Base-by-base conservation (phyloP, 2,113 vertebrate species). In the Alethe diademata region DNA sequence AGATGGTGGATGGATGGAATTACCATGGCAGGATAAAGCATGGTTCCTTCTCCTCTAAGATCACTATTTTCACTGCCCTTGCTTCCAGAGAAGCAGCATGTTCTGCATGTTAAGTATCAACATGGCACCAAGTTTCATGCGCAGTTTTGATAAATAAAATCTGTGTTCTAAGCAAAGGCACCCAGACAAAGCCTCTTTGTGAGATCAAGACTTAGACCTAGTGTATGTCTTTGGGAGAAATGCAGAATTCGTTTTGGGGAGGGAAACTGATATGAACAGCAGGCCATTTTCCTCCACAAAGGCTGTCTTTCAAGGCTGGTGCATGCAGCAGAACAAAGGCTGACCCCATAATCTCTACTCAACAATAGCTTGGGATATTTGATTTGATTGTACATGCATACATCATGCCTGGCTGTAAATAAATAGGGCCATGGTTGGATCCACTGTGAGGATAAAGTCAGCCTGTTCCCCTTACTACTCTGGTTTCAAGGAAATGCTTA, bases 121-220 rank as follows among this genome's bases (percentile, higher is more conserved):
- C 88, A 88, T 93, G 67, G 74, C 75, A 78, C 31, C 14, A 25
- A 95, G 51, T 75, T 85, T 92, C 94, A 95, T 93, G 88, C 6
- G 0, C 78, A 54, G n/a, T 86, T 97, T 95, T 84, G 70, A 94
- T 78, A 97, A 97, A 97, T 87, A 78, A 83, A 96, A 93, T 90
- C 93, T 95, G 79, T 96, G 90, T 97, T 97, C 90, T 74, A 51
- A 61, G 54, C 18, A 13, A 83, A 80, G 43, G 43, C 86, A 86
- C 19, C 36, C 61, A 81, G 56, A 97, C 96, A 97, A 90, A 92
- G 64, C 23, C 67, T 57, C 35, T 91, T 94, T 97, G 93, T 96
- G 74, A 88, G 40, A 76, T 35, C 8, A 35, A 91, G 40, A 83
- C 80, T 94, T 95, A 95, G 88, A 60, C 69, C 70, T 40, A 94